Base-by-base conservation (phyloP, 2,797 vertebrate genomes). In the Sebastes iracundus region DNA sequence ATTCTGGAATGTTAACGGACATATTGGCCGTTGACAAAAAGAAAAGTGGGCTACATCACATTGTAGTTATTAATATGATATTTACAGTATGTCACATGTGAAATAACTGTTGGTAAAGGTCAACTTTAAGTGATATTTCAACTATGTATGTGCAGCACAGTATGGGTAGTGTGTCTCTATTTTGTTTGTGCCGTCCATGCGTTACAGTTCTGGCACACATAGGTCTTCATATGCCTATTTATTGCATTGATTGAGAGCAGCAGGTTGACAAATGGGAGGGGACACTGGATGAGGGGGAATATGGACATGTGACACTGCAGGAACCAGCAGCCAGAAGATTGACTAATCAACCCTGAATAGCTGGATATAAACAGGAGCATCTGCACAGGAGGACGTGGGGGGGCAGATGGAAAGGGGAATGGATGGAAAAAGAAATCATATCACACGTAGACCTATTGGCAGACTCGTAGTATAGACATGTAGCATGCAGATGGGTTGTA, bases 191-290 rank as follows among this genome's bases (percentile, higher is more conserved):
- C 14, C 7, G 33, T 25, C 23, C 14, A 4, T 53, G 6, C 6
- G 4, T n/a, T 10, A 20, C 46, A 38, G 66, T 20, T 16, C 5
- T 4, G 6, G 25, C 25, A 56, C 22, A 63, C 23, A 38, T 10
- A 6, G 6, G 11, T 35, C 28, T 59, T 61, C 42, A 55, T 49
- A 60, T 4, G 14, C n/a, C 63, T 25, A 25, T 56, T 30, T 49
- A 42, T 38, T 53, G 56, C 60, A 60, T 53, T 75, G 76, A 79
- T 30, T 79, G 64, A 82, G 52, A 71, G 65, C 38, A 79, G 81
- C 71, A 79, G 71, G 65, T 60, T 75, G 59, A 33, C n/a, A 23
- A 25, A 20, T n/a, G 25, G 13, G 25, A n/a, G 18, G 33, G 3
- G 59, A 27, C 46, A 56, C 27, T 80, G 27, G 49, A 64, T 56